Base-by-base conservation (phyloP, 1,140 invertebrate genomes). In the Leucophenga varia region DNA sequence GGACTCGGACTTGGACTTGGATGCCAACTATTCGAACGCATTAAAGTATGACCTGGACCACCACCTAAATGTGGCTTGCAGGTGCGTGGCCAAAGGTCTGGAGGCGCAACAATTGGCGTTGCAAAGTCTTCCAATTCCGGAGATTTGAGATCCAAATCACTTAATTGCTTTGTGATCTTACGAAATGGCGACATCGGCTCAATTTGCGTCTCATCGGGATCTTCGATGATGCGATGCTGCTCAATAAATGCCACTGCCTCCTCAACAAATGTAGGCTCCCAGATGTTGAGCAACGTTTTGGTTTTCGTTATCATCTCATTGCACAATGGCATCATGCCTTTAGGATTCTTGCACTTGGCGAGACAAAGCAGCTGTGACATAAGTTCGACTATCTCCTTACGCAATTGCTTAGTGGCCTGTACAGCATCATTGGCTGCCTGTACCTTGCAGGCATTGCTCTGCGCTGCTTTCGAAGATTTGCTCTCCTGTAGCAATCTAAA, bases 241-340 rank as follows among this genome's bases (percentile, higher is more conserved):
- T 93, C 90, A 22, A 93, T 82, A 61, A 90, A 90, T 10, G 82
- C 83, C 34, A 92, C 79, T 0, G 89, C 89, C 70, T 93, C 90
- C 70, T 93, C 91, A 1, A 93, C 87, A 16, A 92, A 77, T 9
- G 83, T 83, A 1, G 89, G 85, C 70, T 93, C 89, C 87, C 90
- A 93, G 1, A 93, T 79, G 43, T 85, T 86, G 7, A 93, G 72
- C 22, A 94, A 77, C 19, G 87, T 87, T 49, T 86, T 81, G 0
- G 88, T 90, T 68, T 89, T 88, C 10, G 81, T 81, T 32, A 89
- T 84, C 80, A 90, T 89, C 54, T 88, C 85, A 56, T 89, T 87
- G 58, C 88, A 88, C 47, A 90, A 82, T 0, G 85, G 83, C 49
- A 89, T 72, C 86, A 91, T 88, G 13, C 86, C 86, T 37, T 78